A percentile compares a stretch with the other conserved stretches of the same genome.
phyloP scores from a whole-genome alignment of 2,113 vertebrate species.

The Andinoacara biseriatus region DNA sequence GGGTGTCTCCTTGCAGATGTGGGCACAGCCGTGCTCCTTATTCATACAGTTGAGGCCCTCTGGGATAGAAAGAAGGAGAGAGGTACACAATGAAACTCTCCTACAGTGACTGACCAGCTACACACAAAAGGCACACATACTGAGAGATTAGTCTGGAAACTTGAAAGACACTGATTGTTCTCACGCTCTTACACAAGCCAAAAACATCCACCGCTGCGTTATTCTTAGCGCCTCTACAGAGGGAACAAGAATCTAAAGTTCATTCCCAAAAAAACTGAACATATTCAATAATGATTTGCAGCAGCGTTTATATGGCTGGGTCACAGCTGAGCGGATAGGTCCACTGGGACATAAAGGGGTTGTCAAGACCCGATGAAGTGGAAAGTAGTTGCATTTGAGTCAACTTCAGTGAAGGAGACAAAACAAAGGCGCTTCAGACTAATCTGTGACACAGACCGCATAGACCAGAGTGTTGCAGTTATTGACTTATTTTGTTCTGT shows the following conservation, averaged over 20 bases:
- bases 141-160: conserved; percentile 66
- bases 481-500: conserved; percentile 82
- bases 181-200: conserved; percentile 48
- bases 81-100: conserved; percentile 75
- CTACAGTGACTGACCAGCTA: conserved; percentile 71
- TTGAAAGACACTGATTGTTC: conserved; percentile 65
- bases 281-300: conserved; percentile 21
- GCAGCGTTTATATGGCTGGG: conserved; percentile 50
- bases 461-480: conserved; percentile 75
- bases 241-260: conserved; percentile 1
- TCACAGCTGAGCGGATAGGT: conserved; percentile 58
- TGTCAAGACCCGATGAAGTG: conserved; percentile 67
- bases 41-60: conserved; percentile 99
- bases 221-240: conserved; percentile 15
- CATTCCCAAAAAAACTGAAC: not conserved
- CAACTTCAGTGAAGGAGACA: conserved; percentile 65
- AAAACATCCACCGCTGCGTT: conserved; percentile 48
- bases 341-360: conserved; percentile 61
- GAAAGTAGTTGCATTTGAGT: conserved; percentile 72
- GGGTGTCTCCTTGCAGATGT: conserved; percentile 96
- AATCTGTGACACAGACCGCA: conserved; percentile 77
- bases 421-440: conserved; percentile 77
- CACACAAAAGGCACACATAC: conserved; percentile 66
- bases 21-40: conserved; percentile 94
- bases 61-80: conserved; percentile 77